These are phyloP conservation scores for Chinchilla lanigera DNA, from an alignment of 2,113 vertebrate genomes.

Conservation along the genomic window DNA sequence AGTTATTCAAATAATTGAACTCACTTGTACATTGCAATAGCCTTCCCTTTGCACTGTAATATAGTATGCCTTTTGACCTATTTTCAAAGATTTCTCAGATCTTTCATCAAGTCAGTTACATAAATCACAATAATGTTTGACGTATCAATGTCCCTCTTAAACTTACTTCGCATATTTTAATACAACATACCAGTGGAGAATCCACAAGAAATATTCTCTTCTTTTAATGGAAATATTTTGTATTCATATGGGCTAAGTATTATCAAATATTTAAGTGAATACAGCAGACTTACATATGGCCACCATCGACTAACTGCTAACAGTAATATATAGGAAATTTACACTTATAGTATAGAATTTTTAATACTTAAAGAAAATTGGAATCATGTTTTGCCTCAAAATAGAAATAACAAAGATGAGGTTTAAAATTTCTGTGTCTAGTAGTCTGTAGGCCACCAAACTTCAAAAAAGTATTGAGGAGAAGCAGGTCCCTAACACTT, in stretches of 20 bases:
- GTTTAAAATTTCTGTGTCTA: background rate
- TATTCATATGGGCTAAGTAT: background rate
- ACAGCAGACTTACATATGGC: background rate
- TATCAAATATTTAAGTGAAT: constrained; percentile 36
- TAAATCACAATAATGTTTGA: constrained; percentile 27
- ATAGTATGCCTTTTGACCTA: background rate
- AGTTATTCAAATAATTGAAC: background rate
- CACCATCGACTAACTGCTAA: background rate
- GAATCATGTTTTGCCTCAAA: background rate
- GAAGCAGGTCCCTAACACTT: background rate
- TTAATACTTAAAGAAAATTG: background rate
- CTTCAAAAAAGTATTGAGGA: background rate
- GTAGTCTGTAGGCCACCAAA: background rate
- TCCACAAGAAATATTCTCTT: background rate
- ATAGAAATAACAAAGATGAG: background rate
- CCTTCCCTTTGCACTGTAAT: background rate
- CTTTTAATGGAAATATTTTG: background rate
- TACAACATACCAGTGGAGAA: background rate
- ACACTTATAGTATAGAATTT: background rate
- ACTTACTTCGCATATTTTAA: constrained; percentile 38
- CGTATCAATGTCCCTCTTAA: background rate
- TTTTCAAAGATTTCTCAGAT: background rate
- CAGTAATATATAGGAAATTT: background rate
- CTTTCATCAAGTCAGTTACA: background rate
- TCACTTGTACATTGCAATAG: background rate